Conservation (phyloP, 2,888 invertebrate genomes). For the Agrilus biguttatus region DNA sequence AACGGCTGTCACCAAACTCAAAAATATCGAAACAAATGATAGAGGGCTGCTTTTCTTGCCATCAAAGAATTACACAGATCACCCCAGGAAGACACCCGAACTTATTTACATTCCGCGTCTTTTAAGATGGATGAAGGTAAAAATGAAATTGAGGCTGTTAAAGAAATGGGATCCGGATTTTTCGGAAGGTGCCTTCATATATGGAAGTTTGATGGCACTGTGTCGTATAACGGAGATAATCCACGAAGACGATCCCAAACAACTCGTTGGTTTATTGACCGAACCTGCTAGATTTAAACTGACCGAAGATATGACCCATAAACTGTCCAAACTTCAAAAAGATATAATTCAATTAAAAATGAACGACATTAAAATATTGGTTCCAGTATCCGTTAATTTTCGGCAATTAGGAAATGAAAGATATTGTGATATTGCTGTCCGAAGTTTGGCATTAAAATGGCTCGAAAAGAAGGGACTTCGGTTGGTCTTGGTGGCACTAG, state of each 20-base stretch:
- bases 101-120: slow-evolving; percentile 28
- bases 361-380: slow-evolving; percentile 28
- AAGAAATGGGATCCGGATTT: slow-evolving; percentile 29
- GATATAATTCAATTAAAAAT: slow-evolving; percentile 23
- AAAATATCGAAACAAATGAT: too few relatives aligned
- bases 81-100: slow-evolving; percentile 23
- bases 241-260: slow-evolving; percentile 18
- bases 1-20: too few relatives aligned
- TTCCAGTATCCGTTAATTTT: slow-evolving; percentile 23
- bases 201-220: slow-evolving; percentile 24
- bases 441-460: slow-evolving; percentile 29
- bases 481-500: slow-evolving; percentile 26
- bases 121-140: slow-evolving; percentile 26
- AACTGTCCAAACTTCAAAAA: slow-evolving; percentile 20
- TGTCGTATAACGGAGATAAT: slow-evolving; percentile 29
- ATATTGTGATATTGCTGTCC: slow-evolving; percentile 20
- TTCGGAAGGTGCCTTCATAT: slow-evolving; percentile 31
- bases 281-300: slow-evolving; percentile 17
- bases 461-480: slow-evolving; percentile 17
- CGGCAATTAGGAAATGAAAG: slow-evolving; percentile 13
- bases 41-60: too few relatives aligned
- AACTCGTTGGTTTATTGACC: slow-evolving; percentile 22
- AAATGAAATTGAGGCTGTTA: slow-evolving; percentile 25
- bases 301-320: slow-evolving; percentile 18
- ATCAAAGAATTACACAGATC: slow-evolving; percentile 5